phyloP scores from a whole-genome alignment of 2,797 vertebrate genomes.

The Bothrops alternatus region DNA sequence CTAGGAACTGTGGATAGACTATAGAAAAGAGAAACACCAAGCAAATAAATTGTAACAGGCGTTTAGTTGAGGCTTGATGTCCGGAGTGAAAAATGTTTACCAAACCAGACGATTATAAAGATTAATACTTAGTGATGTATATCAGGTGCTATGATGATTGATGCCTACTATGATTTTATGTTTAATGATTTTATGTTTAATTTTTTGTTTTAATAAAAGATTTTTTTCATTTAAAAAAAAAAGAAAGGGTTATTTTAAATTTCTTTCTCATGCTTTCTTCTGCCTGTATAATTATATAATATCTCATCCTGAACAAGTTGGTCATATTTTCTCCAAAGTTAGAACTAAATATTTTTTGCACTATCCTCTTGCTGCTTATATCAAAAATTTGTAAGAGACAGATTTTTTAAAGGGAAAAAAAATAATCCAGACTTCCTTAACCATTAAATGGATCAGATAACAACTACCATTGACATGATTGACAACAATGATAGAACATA shows the following conservation, averaged over 20 bases:
- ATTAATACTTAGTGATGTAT: no score
- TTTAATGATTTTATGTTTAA: no score
- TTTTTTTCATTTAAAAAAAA: no score
- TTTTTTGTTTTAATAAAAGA: no score
- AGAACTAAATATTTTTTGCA: background rate
- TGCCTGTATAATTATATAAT: background rate
- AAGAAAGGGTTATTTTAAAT: background rate
- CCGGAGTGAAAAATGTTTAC: no score
- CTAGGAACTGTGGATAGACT: no score
- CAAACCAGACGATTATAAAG: no score
- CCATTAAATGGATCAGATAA: background rate
- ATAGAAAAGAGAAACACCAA: no score
- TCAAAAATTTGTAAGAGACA: background rate
- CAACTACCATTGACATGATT: background rate
- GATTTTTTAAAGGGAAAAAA: background rate
- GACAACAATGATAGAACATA: background rate
- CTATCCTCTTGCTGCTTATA: background rate
- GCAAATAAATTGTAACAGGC: no score
- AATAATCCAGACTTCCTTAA: background rate
- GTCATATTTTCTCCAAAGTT: background rate
- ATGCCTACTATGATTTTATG: no score
- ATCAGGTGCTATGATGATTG: no score
- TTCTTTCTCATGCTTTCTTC: background rate
- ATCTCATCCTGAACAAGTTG: background rate
- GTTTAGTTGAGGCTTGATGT: no score